Evolutionary conservation across 2,888 invertebrate species (phyloP).

Genomic region (Boloria selene): DNA sequence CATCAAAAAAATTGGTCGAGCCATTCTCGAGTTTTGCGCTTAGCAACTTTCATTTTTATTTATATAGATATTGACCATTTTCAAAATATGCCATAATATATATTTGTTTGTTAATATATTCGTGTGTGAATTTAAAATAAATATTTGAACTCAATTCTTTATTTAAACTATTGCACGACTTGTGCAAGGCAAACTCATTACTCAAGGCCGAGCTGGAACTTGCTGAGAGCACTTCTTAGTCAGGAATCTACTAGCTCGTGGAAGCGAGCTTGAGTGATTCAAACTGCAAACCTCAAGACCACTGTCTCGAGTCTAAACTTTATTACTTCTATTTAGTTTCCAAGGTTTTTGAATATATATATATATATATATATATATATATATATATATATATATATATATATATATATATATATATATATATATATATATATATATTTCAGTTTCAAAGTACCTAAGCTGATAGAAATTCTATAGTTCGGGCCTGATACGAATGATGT

Average conservation of each 20-base stretch:
- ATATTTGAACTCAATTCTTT: background rate
- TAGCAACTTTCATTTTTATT: no score
- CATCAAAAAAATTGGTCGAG: no score
- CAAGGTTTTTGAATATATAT: background rate
- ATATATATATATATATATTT: no score
- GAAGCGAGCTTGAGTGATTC: constrained; percentile 18
- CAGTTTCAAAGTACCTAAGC: no score
- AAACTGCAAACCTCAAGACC: constrained; percentile 9
- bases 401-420: no score
- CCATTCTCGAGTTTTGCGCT: no score
- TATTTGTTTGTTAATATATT: no score
- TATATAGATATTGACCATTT: no score
- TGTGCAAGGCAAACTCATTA: constrained; percentile 11
- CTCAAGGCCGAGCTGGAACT: constrained; percentile 20
- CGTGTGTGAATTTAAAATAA: no score
- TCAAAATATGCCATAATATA: no score
- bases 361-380: no score
- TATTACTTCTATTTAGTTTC: constrained; percentile 4
- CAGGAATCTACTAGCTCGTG: constrained; percentile 2
- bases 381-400: no score
- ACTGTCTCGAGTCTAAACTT: constrained; percentile 10
- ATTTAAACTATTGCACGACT: background rate
- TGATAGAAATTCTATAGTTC: background rate
- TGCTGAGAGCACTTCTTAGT: constrained; percentile 24
- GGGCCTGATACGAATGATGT: background rate